phyloP scores from a whole-genome alignment of 1,140 invertebrate species.

The Idris sp. region DNA sequence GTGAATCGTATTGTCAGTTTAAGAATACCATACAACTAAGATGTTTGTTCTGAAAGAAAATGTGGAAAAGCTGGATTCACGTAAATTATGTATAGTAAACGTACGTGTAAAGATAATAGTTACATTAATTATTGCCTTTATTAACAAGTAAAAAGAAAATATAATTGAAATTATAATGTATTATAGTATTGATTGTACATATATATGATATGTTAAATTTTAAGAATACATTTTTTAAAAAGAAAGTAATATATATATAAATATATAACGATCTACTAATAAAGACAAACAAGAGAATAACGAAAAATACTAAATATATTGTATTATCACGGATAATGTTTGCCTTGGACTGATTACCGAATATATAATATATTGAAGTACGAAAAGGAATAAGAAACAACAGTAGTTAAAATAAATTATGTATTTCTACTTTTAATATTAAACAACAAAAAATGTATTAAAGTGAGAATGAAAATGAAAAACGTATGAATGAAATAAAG shows the following conservation, averaged over 20 bases:
- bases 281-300: slow-evolving; percentile 68
- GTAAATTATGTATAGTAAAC: slow-evolving; percentile 66
- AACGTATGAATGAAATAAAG: slow-evolving; percentile 54
- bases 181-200: slow-evolving; percentile 77
- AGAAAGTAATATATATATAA: slow-evolving; percentile 78
- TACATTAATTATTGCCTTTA: slow-evolving; percentile 78
- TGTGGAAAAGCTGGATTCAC: slow-evolving; percentile 62
- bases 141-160: slow-evolving; percentile 68
- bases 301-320: slow-evolving; percentile 73
- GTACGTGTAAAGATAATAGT: slow-evolving; percentile 66
- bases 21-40: slow-evolving; percentile 59
- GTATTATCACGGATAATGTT: slow-evolving; percentile 76
- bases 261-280: slow-evolving; percentile 64
- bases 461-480: slow-evolving; percentile 62
- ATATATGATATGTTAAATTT: slow-evolving; percentile 76
- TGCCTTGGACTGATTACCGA: slow-evolving; percentile 78
- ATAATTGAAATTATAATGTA: slow-evolving; percentile 71
- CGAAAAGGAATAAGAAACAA: slow-evolving; percentile 61
- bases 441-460: slow-evolving; percentile 60
- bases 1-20: slow-evolving; percentile 16
- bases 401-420: slow-evolving; percentile 73
- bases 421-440: slow-evolving; percentile 79
- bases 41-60: slow-evolving; percentile 68
- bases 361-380: slow-evolving; percentile 74
- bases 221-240: slow-evolving; percentile 79